phyloP scores from a whole-genome alignment of 1,140 invertebrate species.

The Cylas formicarius region DNA sequence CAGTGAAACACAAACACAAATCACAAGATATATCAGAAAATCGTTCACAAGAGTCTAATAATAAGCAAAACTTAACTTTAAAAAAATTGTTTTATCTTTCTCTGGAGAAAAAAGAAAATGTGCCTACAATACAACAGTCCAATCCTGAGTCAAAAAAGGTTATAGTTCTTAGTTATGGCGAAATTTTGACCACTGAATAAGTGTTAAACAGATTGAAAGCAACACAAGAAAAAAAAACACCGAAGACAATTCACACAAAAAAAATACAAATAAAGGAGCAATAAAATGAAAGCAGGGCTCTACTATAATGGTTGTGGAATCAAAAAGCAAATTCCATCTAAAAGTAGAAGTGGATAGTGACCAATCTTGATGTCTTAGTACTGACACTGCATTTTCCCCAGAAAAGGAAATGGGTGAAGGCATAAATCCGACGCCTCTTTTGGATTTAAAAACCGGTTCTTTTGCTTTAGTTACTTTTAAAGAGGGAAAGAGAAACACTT shows the following conservation, averaged over 20 bases:
- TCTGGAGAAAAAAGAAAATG: too few relatives aligned
- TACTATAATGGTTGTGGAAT: too few relatives aligned
- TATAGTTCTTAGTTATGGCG: background rate
- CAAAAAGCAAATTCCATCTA: background rate
- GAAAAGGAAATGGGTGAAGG: background rate
- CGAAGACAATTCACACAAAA: background rate
- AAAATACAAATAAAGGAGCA: background rate
- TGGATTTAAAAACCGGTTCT: slow-evolving; percentile 5
- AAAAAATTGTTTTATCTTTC: too few relatives aligned
- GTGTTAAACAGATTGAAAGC: background rate
- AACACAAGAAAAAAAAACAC: slow-evolving; percentile 3
- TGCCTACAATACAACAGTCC: too few relatives aligned
- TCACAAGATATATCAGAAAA: too few relatives aligned
- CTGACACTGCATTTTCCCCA: background rate
- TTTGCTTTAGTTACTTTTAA: slow-evolving; percentile 6
- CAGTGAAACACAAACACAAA: too few relatives aligned
- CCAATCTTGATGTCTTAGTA: background rate
- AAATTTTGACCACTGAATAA: background rate
- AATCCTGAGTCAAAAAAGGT: slow-evolving; percentile 5
- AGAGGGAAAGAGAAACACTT: slow-evolving; percentile 9
- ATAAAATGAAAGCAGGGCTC: background rate
- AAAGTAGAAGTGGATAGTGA: background rate
- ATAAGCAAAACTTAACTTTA: too few relatives aligned
- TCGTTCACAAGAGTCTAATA: too few relatives aligned
- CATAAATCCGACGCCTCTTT: background rate